Evolutionary conservation across 2,888 invertebrate species (phyloP).

Genomic region (Philaethria dido): DNA sequence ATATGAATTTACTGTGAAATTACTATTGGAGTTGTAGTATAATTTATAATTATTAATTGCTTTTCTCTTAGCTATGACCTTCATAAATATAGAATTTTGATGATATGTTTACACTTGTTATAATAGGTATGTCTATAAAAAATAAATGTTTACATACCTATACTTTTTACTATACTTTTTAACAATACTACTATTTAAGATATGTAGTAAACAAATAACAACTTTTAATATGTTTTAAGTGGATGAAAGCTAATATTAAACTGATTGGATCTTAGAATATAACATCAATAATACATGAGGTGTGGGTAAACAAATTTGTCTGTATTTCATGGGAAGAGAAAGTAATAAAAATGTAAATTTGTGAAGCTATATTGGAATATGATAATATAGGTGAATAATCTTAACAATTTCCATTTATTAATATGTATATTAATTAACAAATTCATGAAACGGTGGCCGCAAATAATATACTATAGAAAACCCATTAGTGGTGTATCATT

Average conservation of each 20-base stretch:
- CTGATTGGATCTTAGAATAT: background rate
- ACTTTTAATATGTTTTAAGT: background rate
- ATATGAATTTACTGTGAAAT: slow-evolving; percentile 12
- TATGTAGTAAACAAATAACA: background rate
- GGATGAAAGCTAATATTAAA: background rate
- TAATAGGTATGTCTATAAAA: background rate
- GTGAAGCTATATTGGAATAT: background rate
- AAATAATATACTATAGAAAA: slow-evolving; percentile 36
- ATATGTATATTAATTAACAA: background rate
- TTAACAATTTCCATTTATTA: slow-evolving; percentile 3
- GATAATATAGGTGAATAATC: background rate
- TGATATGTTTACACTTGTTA: background rate
- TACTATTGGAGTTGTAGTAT: background rate
- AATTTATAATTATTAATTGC: background rate
- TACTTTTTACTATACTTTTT: too few species aligned
- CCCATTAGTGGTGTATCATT: slow-evolving; percentile 44
- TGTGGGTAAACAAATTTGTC: background rate
- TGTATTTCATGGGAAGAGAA: slow-evolving; percentile 1
- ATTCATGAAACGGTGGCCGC: slow-evolving; percentile 28
- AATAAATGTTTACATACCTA: background rate
- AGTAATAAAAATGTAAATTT: slow-evolving; percentile 23
- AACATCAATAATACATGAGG: slow-evolving; percentile 21
- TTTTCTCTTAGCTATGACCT: background rate
- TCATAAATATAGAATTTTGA: background rate
- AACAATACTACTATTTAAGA: background rate